Conservation (phyloP, 2,113 vertebrate species). For the Bos taurus region DNA sequence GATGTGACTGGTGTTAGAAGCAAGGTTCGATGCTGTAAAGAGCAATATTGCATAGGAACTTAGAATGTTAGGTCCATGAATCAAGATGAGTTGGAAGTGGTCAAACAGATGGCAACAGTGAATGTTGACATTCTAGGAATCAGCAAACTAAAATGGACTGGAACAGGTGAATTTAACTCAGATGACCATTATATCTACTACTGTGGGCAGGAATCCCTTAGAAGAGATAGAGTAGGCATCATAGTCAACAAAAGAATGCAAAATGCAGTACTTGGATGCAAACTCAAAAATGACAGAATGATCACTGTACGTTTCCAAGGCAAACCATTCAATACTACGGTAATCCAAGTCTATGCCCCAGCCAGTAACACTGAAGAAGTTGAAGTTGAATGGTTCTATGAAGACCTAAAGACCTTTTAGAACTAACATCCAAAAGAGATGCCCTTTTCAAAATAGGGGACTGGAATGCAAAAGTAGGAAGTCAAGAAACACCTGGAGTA, state of each 20-base stretch:
- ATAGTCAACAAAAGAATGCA: not conserved
- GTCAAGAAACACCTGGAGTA: not conserved
- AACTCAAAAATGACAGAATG: not conserved
- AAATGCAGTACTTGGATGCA: not conserved
- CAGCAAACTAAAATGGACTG: not conserved
- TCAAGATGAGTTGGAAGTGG: not conserved
- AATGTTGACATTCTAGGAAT: not conserved
- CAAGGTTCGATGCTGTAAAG: not conserved
- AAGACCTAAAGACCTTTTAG: not conserved
- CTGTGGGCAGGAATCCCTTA: not conserved
- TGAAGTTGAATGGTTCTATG: not conserved
- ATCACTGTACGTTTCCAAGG: not conserved
- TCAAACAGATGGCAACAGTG: not conserved
- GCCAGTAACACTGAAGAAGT: not conserved
- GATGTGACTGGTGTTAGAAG: not conserved
- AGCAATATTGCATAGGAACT: not conserved
- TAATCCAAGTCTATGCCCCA: rapidly evolving
- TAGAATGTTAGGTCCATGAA: not conserved
- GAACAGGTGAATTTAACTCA: not conserved
- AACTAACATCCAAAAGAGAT: not conserved
- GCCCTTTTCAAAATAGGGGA: not conserved
- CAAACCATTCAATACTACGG: not conserved
- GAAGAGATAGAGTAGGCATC: not conserved
- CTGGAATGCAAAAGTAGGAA: not conserved
- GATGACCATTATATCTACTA: not conserved